Evolutionary conservation across 2,888 invertebrate genomes (phyloP).

Genomic region (Rutpela maculata): DNA sequence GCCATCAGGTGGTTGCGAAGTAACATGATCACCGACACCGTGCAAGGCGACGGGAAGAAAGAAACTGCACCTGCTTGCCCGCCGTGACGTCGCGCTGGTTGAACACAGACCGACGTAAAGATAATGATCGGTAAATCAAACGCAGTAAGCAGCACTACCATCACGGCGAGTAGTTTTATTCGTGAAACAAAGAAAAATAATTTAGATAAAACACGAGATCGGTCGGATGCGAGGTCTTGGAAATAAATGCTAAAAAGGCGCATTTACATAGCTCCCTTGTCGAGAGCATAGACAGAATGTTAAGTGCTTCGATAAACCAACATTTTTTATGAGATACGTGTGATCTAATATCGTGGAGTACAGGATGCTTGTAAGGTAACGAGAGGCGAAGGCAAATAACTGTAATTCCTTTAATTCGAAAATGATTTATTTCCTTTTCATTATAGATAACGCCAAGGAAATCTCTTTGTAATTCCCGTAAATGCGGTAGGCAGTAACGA

Average conservation of each 20-base stretch:
- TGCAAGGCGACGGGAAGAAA: neutral
- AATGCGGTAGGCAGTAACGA: neutral
- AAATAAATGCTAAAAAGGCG: neutral
- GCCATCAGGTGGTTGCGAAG: conserved; percentile 5
- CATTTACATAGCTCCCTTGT: conserved; percentile 6
- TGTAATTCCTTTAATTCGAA: conserved; percentile 21
- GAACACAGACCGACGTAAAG: conserved; percentile 34
- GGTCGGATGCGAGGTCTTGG: conserved; percentile 13
- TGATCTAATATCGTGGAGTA: conserved; percentile 12
- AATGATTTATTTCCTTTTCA: conserved; percentile 26
- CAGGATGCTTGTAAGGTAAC: conserved; percentile 15
- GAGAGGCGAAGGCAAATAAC: neutral
- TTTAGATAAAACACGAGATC: conserved; percentile 5
- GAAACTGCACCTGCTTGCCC: conserved; percentile 28
- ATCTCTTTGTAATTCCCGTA: conserved; percentile 2
- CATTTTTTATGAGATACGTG: conserved; percentile 13
- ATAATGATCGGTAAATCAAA: conserved; percentile 28
- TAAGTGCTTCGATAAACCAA: conserved; percentile 30
- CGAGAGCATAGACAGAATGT: conserved; percentile 15
- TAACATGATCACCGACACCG: neutral
- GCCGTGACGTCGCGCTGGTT: conserved; percentile 32
- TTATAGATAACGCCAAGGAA: conserved; percentile 5
- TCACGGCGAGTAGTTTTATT: neutral
- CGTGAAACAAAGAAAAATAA: conserved; percentile 26
- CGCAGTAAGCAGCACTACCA: conserved; percentile 11